These are phyloP conservation scores for Hemicentrotus pulcherrimus DNA, from an alignment of 35 echinoderm and acorn worm species.

Conservation along the genomic window DNA sequence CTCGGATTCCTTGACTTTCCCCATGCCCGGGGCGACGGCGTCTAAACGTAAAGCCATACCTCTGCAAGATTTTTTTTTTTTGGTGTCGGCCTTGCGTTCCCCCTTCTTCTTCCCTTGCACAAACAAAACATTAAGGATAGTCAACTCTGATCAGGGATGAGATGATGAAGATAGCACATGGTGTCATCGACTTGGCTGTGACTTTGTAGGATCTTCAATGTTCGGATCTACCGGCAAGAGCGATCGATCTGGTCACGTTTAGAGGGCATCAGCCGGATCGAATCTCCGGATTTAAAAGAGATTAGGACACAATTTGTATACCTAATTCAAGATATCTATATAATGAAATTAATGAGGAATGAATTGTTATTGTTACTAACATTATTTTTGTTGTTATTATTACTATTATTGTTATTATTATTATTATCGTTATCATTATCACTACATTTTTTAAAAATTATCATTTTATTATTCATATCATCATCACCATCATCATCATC, in stretches of 20 bases:
- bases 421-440: no score
- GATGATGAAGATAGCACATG: neutral
- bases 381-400: no score
- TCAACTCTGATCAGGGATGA: slow-evolving; percentile 9
- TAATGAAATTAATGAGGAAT: no score
- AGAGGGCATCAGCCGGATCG: neutral
- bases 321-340: no score
- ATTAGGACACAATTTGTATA: no score
- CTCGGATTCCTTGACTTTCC: neutral
- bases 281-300: neutral
- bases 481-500: no score
- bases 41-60: slow-evolving; percentile 39
- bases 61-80: neutral
- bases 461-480: no score
- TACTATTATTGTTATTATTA: no score
- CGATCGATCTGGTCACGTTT: neutral
- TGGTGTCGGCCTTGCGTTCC: neutral
- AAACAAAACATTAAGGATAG: slow-evolving; percentile 23
- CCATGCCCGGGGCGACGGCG: neutral
- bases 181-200: neutral
- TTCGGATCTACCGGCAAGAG: neutral
- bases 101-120: slow-evolving; percentile 25
- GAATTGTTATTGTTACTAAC: no score
- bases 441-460: no score
- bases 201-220: neutral